Conservation (phyloP, 2,797 vertebrate species). For the Tinamus major region DNA sequence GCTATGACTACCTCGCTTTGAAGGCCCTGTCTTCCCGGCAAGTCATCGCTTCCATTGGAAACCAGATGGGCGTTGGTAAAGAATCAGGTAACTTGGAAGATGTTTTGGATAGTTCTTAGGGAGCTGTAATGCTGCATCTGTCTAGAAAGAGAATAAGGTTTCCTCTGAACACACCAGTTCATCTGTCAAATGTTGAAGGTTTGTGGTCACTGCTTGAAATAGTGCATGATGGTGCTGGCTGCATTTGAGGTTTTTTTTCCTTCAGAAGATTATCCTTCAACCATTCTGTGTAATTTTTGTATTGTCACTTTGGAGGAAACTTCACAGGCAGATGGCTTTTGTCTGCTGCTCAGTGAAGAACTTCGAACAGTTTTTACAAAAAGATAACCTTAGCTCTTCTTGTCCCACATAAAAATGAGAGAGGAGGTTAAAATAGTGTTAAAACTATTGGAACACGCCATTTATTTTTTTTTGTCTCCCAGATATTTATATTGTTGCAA, state of each 20-base stretch:
- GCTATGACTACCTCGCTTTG: slow-evolving; percentile 96
- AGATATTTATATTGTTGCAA: slow-evolving; percentile 98
- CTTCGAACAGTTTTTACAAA: not conserved
- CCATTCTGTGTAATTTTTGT: not conserved
- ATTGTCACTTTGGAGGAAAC: not conserved
- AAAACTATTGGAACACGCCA: accelerated
- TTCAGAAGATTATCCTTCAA: not conserved
- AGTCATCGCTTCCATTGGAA: slow-evolving; percentile 90
- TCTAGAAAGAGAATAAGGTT: not conserved
- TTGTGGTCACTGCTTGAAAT: not conserved
- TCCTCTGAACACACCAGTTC: not conserved
- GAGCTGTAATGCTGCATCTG: not conserved
- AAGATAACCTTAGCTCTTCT: not conserved
- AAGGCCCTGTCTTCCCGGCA: slow-evolving; percentile 92
- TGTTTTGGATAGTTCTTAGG: accelerated
- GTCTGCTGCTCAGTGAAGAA: not conserved
- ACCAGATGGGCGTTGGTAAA: slow-evolving; percentile 98
- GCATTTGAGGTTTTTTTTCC: not conserved
- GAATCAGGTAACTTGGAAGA: slow-evolving; percentile 88
- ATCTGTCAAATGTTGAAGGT: not conserved
- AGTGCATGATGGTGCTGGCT: not conserved
- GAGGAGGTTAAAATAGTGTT: not conserved
- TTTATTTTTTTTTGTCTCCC: not conserved
- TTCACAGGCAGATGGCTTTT: not conserved
- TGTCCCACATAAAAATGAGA: not conserved